Evolutionary conservation across 2,888 invertebrate species (phyloP).

Genomic region (Gari tellinella): DNA sequence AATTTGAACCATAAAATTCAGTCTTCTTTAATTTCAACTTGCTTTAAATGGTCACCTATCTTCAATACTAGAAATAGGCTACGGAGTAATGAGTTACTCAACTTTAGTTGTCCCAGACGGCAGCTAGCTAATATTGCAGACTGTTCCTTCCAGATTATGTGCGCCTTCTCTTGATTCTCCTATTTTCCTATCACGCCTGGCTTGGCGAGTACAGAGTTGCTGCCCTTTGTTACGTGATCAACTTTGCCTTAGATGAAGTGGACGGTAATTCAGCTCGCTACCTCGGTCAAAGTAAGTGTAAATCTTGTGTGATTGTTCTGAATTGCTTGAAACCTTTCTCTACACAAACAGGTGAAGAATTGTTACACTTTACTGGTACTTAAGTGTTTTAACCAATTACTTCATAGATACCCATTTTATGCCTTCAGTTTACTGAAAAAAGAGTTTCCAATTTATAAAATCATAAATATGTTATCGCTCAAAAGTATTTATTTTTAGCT

Average conservation of each 20-base stretch:
- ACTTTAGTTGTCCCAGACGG: too few relatives aligned
- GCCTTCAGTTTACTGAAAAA: too few relatives aligned
- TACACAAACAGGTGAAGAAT: too few relatives aligned
- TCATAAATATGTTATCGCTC: too few relatives aligned
- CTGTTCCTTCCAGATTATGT: conserved; percentile 35
- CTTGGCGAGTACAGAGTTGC: conserved; percentile 7
- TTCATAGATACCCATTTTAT: too few relatives aligned
- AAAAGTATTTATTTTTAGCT: too few relatives aligned
- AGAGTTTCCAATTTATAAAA: too few relatives aligned
- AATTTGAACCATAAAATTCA: too few relatives aligned
- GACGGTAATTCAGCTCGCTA: conserved; percentile 37
- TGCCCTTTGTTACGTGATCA: conserved; percentile 19
- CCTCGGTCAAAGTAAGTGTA: conserved; percentile 37
- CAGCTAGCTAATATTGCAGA: neutral
- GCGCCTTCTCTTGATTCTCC: conserved; percentile 8
- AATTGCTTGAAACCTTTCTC: too few relatives aligned
- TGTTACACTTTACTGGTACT: too few relatives aligned
- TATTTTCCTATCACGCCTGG: conserved; percentile 9
- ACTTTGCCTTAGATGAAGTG: conserved; percentile 37
- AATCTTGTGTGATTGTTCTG: neutral
- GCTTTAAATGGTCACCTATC: neutral
- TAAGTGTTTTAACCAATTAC: too few relatives aligned
- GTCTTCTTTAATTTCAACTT: neutral
- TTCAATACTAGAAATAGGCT: neutral
- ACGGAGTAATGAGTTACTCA: neutral